A percentile compares a stretch with the other conserved stretches of the same genome.
These are phyloP conservation scores for Melanocharis versteri DNA, from an alignment of 2,113 vertebrate genomes.

Conservation along the genomic window DNA sequence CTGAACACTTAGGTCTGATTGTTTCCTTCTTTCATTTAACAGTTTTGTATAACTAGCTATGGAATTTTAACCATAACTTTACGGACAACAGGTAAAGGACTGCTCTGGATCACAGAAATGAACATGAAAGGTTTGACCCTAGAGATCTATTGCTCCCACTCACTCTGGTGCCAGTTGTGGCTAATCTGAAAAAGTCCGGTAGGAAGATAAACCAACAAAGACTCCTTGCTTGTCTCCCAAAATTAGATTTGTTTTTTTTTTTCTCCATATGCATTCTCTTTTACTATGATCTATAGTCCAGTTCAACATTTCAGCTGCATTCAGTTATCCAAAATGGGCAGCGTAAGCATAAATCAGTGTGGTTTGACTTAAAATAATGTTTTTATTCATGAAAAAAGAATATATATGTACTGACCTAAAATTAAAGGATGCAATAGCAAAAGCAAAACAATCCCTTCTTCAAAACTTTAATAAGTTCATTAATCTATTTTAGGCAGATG, in stretches of 20 bases:
- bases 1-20: neutral
- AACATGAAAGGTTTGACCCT: neutral
- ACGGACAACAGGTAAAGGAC: neutral
- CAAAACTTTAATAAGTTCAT: constrained; percentile 32
- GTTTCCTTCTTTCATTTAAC: neutral
- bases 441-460: neutral
- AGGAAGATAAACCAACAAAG: neutral
- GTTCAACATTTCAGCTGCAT: neutral
- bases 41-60: neutral
- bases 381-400: neutral
- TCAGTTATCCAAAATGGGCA: neutral
- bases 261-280: neutral
- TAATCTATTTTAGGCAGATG: constrained; percentile 1
- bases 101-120: neutral
- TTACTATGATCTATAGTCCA: neutral
- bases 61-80: neutral
- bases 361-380: neutral
- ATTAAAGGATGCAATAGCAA: neutral
- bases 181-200: neutral
- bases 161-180: neutral
- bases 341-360: neutral
- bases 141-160: neutral
- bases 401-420: neutral
- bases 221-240: neutral
- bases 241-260: neutral